phyloP scores from a whole-genome alignment of 2,797 vertebrate genomes.

The Loriculus beryllinus region DNA sequence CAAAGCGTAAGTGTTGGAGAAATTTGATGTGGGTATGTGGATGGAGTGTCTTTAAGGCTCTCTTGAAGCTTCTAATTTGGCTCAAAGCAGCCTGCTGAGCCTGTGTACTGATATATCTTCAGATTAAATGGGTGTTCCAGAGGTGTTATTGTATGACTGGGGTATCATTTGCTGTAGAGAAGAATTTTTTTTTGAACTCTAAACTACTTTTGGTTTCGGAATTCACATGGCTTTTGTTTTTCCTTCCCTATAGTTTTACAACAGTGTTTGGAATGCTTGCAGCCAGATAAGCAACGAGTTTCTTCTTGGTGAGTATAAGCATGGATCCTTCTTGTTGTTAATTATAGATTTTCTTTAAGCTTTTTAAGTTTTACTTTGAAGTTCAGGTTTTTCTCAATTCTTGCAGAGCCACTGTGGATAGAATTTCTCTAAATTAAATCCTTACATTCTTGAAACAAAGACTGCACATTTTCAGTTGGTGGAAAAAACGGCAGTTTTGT shows the following conservation, averaged over 20 bases:
- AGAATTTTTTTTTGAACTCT: background rate
- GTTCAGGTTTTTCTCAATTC: background rate
- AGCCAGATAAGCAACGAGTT: background rate
- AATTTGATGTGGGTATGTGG: background rate
- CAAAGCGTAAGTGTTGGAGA: background rate
- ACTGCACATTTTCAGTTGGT: background rate
- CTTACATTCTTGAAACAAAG: background rate
- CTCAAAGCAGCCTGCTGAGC: background rate
- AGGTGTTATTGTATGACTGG: background rate
- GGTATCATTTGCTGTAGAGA: background rate
- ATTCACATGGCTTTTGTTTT: conserved; percentile 2
- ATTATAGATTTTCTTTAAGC: background rate
- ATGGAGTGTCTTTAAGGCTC: background rate
- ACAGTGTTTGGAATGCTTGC: background rate
- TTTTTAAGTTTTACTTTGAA: background rate
- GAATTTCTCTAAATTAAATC: background rate
- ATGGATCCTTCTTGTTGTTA: background rate
- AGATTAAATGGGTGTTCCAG: background rate
- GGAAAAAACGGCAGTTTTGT: background rate
- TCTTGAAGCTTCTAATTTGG: background rate
- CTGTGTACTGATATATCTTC: background rate
- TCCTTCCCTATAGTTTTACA: background rate
- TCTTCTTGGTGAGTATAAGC: conserved; percentile 50
- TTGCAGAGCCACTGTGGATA: background rate
- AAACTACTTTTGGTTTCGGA: background rate